Conservation (phyloP, 2,888 invertebrate genomes). For the Cheilosia soror region DNA sequence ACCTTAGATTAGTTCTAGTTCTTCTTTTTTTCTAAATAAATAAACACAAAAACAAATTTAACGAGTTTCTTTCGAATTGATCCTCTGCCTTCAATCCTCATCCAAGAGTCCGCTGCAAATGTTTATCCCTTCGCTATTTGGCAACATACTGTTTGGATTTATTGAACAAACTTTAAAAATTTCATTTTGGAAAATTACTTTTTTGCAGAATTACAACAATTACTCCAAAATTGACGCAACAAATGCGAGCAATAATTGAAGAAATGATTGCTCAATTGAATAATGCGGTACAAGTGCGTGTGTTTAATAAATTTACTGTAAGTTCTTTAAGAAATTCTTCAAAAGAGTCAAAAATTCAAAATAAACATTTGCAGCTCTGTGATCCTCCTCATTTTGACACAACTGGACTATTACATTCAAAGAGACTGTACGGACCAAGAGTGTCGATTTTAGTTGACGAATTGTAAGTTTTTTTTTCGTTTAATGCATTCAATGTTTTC, state of each 20-base stretch:
- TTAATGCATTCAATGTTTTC: too few species aligned
- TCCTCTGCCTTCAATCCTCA: constrained; percentile 12
- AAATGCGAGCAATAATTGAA: constrained; percentile 85
- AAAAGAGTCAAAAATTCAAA: neutral
- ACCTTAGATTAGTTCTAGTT: neutral
- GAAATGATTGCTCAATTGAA: constrained; percentile 87
- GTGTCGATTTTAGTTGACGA: constrained; percentile 82
- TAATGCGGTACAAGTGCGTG: constrained; percentile 80
- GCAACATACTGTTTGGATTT: constrained; percentile 16
- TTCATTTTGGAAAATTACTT: neutral
- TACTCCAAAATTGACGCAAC: constrained; percentile 82
- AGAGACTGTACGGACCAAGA: constrained; percentile 80
- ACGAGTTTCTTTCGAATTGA: neutral
- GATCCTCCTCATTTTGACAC: constrained; percentile 83
- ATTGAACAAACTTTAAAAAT: constrained; percentile 12
- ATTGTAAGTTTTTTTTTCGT: constrained; percentile 78
- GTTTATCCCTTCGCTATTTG: constrained; percentile 64
- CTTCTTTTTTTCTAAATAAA: constrained; percentile 14
- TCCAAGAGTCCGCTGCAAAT: constrained; percentile 62
- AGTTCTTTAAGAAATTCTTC: constrained; percentile 55
- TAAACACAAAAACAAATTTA: neutral
- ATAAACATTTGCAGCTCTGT: constrained; percentile 78
- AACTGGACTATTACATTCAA: constrained; percentile 82
- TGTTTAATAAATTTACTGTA: constrained; percentile 81
- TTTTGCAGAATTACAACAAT: constrained; percentile 80